A percentile compares a stretch with the other conserved stretches of the same genome.
phyloP scores from a whole-genome alignment of 2,888 invertebrate genomes.

The Melinopterus prodromus region DNA sequence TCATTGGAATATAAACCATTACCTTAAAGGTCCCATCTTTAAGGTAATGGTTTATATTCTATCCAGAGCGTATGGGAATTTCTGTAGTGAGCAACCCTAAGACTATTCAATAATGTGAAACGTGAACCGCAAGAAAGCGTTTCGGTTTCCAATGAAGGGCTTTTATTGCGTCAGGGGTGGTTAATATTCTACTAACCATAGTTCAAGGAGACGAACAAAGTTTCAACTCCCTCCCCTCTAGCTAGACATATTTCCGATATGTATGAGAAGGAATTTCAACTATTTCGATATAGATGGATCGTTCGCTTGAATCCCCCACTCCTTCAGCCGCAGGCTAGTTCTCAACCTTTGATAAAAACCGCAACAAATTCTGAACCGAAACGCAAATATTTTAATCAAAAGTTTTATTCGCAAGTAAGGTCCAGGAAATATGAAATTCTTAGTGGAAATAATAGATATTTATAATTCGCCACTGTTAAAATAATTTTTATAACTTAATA shows the following conservation, averaged over 20 bases:
- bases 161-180: neutral
- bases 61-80: too few species aligned
- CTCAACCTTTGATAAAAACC: neutral
- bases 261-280: neutral
- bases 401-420: too few species aligned
- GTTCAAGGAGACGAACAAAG: neutral
- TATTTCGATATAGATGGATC: neutral
- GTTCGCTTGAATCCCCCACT: neutral
- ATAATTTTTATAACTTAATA: too few species aligned
- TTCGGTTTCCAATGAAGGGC: neutral
- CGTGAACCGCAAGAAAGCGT: neutral
- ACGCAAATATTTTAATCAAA: conserved; percentile 4
- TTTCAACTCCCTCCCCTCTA: neutral
- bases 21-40: too few species aligned
- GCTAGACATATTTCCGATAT: neutral
- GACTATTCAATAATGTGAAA: neutral
- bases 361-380: neutral
- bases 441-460: neutral
- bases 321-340: neutral
- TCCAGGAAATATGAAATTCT: conserved; percentile 6
- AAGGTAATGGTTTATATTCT: too few species aligned
- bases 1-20: too few species aligned
- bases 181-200: neutral
- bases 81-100: neutral
- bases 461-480: too few species aligned